phyloP scores from a whole-genome alignment of 2,888 invertebrate genomes.

The Griposia aprilina region DNA sequence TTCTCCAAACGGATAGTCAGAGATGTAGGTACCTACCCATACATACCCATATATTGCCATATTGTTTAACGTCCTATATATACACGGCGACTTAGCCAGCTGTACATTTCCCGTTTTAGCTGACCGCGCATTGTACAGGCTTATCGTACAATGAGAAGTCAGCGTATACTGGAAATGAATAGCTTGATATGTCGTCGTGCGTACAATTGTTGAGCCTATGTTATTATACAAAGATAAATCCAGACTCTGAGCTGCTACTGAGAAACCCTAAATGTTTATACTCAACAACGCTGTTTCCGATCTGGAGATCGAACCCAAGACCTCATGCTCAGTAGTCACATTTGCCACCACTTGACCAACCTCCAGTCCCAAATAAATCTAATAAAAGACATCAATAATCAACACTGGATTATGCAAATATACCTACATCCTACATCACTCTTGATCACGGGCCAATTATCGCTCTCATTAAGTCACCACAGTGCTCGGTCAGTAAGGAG shows the following conservation, averaged over 20 bases:
- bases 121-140: no score
- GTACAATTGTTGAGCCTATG: no score
- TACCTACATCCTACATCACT: neutral
- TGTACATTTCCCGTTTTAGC: no score
- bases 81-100: no score
- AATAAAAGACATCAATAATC: no score
- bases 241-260: neutral
- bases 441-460: neutral
- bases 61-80: neutral
- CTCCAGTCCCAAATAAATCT: neutral
- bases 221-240: no score
- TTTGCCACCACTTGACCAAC: neutral
- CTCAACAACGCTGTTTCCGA: no score
- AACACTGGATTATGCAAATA: conserved; percentile 6
- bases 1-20: neutral
- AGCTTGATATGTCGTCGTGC: no score
- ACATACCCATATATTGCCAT: neutral
- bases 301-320: neutral
- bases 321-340: neutral
- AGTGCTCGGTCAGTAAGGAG: conserved; percentile 19
- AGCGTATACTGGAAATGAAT: no score
- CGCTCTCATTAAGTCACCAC: neutral
- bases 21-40: neutral
- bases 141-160: no score
- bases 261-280: neutral